Evolutionary conservation across 2,888 invertebrate species (phyloP).

Genomic region (Aphidoletes aphidimyza): DNA sequence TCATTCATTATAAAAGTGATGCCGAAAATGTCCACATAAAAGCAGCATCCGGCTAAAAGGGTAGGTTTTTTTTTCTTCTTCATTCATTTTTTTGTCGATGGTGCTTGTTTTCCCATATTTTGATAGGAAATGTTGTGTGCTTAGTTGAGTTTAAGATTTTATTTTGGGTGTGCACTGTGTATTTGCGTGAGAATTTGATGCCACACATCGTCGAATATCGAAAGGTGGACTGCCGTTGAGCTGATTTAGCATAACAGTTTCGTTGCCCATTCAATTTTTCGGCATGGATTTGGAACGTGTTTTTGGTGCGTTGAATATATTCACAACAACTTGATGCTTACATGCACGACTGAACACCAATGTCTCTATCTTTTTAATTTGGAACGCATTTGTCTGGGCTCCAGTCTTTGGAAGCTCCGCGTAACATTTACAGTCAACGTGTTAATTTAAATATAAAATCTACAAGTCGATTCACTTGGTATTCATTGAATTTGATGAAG

Average conservation of each 20-base stretch:
- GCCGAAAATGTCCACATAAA: constrained; percentile 34
- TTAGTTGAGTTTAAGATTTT: constrained; percentile 24
- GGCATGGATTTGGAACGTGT: constrained; percentile 5
- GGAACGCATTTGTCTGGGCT: neutral
- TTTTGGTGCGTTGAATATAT: neutral
- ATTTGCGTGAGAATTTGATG: too few species aligned
- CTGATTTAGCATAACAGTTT: constrained; percentile 6
- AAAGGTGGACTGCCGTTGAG: too few species aligned
- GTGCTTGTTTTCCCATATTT: constrained; percentile 43
- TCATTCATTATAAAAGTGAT: neutral
- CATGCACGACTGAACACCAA: constrained; percentile 26
- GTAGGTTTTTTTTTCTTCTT: neutral
- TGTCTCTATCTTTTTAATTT: constrained; percentile 38
- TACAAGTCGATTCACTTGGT: constrained; percentile 24
- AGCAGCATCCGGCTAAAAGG: neutral
- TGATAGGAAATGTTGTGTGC: constrained; percentile 3
- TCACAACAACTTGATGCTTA: neutral
- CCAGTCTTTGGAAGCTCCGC: neutral
- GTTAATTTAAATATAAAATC: constrained; percentile 47
- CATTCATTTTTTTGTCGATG: neutral
- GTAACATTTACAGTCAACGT: neutral
- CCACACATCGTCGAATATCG: too few species aligned
- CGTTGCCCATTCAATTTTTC: neutral
- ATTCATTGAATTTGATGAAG: too few species aligned
- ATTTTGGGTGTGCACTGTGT: constrained; percentile 11